These are phyloP conservation scores for Cydia amplana DNA, from an alignment of 1,140 invertebrate genomes.

Conservation along the genomic window DNA sequence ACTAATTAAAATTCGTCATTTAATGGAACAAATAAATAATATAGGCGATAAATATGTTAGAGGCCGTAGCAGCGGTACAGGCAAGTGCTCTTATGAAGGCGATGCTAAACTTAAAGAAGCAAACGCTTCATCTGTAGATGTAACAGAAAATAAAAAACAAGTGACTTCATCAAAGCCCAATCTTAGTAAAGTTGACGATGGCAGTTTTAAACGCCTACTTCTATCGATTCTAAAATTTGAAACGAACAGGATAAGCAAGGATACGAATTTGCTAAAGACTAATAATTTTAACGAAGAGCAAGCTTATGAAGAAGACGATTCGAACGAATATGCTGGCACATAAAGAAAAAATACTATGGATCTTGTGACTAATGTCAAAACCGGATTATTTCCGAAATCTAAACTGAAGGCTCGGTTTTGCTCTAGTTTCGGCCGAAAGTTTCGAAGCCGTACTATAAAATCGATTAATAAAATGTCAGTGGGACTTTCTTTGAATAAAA, in stretches of 20 bases:
- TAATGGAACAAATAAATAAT: neutral
- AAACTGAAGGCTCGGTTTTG: no score
- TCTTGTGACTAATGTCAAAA: no score
- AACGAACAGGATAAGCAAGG: constrained; percentile 35
- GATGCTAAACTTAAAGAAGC: neutral
- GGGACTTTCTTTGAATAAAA: no score
- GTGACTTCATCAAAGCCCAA: neutral
- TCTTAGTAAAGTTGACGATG: constrained; percentile 20
- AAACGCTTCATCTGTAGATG: neutral
- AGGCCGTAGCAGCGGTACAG: neutral
- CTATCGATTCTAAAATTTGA: constrained; percentile 54
- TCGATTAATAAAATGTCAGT: no score
- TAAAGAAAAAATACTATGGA: no score
- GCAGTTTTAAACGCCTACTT: constrained; percentile 37
- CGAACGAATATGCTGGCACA: neutral
- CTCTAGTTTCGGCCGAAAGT: no score
- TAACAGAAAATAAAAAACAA: neutral
- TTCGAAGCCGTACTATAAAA: no score
- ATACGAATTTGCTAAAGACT: neutral
- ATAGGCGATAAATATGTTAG: neutral
- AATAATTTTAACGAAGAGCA: neutral
- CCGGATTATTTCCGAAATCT: no score
- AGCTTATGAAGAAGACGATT: neutral
- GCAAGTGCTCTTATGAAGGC: neutral
- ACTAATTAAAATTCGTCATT: neutral